Conservation (phyloP, 92 coral and sea anemone species). For the Siderastrea siderea region DNA sequence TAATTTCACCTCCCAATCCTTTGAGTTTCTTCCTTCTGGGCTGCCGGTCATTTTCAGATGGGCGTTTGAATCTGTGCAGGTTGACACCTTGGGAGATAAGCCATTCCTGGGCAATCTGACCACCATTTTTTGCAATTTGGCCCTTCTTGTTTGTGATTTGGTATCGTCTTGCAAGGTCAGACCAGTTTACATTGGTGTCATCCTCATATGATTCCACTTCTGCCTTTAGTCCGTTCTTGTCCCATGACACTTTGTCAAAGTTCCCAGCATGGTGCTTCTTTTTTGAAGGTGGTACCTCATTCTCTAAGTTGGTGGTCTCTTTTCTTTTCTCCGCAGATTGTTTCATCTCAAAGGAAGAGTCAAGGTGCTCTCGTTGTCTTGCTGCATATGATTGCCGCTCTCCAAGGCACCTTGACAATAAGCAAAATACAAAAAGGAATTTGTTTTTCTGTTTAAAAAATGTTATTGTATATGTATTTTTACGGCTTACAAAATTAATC, state of each 20-base stretch:
- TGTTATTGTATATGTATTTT: too few relatives aligned
- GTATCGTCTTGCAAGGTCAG: too few relatives aligned
- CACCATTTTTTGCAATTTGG: too few relatives aligned
- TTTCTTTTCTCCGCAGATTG: constrained; percentile 17
- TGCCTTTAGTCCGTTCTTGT: constrained; percentile 43
- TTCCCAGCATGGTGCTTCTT: constrained; percentile 61
- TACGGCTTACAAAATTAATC: too few relatives aligned
- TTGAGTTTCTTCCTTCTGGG: constrained; percentile 44
- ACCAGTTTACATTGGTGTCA: too few relatives aligned
- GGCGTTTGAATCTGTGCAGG: constrained; percentile 53
- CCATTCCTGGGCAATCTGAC: background rate
- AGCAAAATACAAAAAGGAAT: too few relatives aligned
- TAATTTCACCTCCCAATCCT: constrained; percentile 58
- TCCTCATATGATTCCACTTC: constrained; percentile 48
- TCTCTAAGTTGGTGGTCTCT: background rate
- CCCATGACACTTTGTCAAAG: constrained; percentile 37
- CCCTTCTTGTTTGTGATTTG: too few relatives aligned
- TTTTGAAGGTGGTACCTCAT: constrained; percentile 15
- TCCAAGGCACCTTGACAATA: too few relatives aligned
- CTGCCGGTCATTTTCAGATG: constrained; percentile 2
- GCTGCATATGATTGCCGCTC: too few relatives aligned
- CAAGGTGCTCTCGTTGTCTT: too few relatives aligned
- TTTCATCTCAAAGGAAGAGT: too few relatives aligned
- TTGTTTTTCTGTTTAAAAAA: too few relatives aligned
- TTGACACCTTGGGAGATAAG: constrained; percentile 56